These are phyloP conservation scores for Lamproptera curius DNA, from an alignment of 2,888 invertebrate genomes.

Conservation along the genomic window DNA sequence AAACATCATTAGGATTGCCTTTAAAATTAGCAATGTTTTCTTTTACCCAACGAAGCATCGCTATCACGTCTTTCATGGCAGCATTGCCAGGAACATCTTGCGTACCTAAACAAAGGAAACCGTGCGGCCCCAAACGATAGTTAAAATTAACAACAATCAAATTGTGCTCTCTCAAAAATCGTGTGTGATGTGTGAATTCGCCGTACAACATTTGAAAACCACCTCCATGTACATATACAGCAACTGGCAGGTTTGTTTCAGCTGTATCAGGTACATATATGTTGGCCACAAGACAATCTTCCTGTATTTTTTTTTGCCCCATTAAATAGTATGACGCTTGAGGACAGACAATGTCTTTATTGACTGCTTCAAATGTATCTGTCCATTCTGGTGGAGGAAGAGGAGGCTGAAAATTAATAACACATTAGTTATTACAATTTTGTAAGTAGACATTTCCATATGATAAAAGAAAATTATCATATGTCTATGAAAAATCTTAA, in stretches of 20 bases:
- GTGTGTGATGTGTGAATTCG: constrained; percentile 26
- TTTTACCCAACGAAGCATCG: constrained; percentile 37
- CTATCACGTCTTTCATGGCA: constrained; percentile 56
- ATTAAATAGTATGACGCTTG: not conserved
- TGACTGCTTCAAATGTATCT: constrained; percentile 28
- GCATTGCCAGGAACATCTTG: constrained; percentile 52
- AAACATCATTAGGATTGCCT: constrained; percentile 45
- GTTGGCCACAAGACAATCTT: constrained; percentile 35
- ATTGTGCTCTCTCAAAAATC: constrained; percentile 35
- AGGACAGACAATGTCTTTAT: constrained; percentile 14
- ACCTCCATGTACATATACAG: constrained; percentile 63
- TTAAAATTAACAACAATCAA: constrained; percentile 46
- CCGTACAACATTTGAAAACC: constrained; percentile 51
- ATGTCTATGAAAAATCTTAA: not conserved
- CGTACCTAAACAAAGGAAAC: constrained; percentile 54
- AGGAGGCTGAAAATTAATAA: constrained; percentile 34
- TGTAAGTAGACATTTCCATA: too few species aligned
- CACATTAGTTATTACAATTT: too few species aligned
- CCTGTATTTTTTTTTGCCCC: constrained; percentile 12
- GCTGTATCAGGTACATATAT: constrained; percentile 33
- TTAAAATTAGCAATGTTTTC: constrained; percentile 42
- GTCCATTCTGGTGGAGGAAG: constrained; percentile 31
- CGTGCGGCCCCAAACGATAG: constrained; percentile 47
- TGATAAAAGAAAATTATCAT: not conserved
- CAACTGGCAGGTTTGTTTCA: constrained; percentile 42